Conservation (phyloP, 37 sponge, comb jelly and placozoan species). For the Amphimedon queenslandica region DNA sequence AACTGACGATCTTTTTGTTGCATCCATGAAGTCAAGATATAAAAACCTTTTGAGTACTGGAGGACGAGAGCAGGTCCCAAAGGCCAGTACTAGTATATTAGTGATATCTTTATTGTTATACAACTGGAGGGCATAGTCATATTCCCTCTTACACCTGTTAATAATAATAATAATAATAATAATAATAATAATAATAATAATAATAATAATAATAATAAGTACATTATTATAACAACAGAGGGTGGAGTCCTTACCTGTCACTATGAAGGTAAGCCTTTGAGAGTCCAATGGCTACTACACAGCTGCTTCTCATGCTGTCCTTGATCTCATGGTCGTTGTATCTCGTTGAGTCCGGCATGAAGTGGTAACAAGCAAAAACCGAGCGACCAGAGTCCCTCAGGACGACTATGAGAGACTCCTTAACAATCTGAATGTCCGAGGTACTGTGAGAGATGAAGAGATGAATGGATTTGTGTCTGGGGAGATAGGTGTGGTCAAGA, state of each 20-base stretch:
- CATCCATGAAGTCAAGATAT: constrained; percentile 68
- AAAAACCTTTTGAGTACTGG: constrained; percentile 40
- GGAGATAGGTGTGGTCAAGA: constrained; percentile 3
- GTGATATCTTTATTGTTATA: not conserved
- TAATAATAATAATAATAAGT: not conserved
- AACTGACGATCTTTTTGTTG: constrained; percentile 33
- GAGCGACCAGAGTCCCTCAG: constrained; percentile 3
- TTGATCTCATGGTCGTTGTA: constrained; percentile 56
- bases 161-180: not conserved
- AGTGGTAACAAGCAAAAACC: constrained; percentile 61
- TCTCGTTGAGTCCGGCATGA: constrained; percentile 38
- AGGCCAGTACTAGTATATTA: constrained; percentile 44
- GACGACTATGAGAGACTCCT: constrained; percentile 34
- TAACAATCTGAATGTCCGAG: constrained; percentile 35
- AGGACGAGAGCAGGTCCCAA: constrained; percentile 43
- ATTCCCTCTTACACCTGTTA: constrained; percentile 66
- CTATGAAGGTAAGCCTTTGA: constrained; percentile 57
- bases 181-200: not conserved
- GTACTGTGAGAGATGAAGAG: constrained; percentile 88
- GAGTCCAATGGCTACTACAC: constrained; percentile 53
- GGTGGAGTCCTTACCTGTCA: constrained; percentile 56
- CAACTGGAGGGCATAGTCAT: constrained; percentile 42
- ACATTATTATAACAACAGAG: too few relatives aligned
- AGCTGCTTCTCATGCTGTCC: constrained; percentile 43
- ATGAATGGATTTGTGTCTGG: constrained; percentile 51